Percentiles rank a stretch among this genome's conserved stretches.
Evolutionary conservation across 2,113 vertebrate species (phyloP).

Genomic region (Arizona elegans): DNA sequence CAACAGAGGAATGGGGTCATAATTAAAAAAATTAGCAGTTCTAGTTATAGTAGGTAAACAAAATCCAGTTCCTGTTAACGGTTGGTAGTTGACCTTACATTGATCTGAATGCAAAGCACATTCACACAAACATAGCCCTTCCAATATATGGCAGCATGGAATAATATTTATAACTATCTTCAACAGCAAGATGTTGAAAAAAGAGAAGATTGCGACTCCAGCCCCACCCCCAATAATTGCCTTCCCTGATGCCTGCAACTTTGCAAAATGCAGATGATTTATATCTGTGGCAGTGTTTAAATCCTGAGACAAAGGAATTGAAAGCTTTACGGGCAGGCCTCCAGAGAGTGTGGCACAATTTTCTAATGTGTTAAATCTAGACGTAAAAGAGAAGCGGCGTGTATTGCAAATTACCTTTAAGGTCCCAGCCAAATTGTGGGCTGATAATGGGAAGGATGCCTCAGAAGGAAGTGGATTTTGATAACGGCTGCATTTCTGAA

Average conservation of each 20-base stretch:
- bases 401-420: neutral
- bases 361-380: neutral
- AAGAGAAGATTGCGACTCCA: slow-evolving; percentile 33
- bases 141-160: slow-evolving; percentile 44
- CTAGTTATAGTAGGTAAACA: slow-evolving; percentile 54
- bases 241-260: slow-evolving; percentile 37
- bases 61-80: slow-evolving; percentile 45
- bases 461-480: neutral
- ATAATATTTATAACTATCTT: slow-evolving; percentile 54
- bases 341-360: slow-evolving; percentile 3
- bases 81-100: slow-evolving; percentile 32
- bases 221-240: slow-evolving; percentile 38
- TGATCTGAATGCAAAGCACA: slow-evolving; percentile 58
- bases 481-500: neutral
- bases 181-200: slow-evolving; percentile 51
- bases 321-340: slow-evolving; percentile 44
- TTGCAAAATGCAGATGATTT: slow-evolving; percentile 56
- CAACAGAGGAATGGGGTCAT: slow-evolving; percentile 46
- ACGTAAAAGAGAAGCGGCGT: neutral
- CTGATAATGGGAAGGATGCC: neutral
- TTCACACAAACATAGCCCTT: slow-evolving; percentile 27
- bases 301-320: slow-evolving; percentile 29
- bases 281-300: slow-evolving; percentile 38
- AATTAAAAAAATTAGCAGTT: slow-evolving; percentile 70
- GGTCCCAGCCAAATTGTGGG: neutral